A percentile compares a stretch with the other conserved stretches of the same genome.
Evolutionary conservation across 92 coral and sea anemone species (phyloP).

Genomic region (Micromussa lordhowensis): DNA sequence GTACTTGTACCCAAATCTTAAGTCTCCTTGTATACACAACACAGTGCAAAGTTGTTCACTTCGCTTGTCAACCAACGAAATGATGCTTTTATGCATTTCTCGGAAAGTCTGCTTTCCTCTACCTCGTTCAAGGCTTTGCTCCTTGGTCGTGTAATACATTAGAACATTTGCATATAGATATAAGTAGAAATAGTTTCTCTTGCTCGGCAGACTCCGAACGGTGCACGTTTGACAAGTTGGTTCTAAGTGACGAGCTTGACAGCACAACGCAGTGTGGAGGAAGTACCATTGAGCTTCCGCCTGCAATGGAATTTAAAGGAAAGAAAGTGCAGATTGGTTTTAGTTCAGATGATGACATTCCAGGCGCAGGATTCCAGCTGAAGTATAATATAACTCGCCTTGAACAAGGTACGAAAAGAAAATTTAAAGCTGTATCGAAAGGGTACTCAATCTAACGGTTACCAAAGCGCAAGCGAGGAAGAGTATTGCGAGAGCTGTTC

Average conservation of each 20-base stretch:
- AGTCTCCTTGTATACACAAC: too few relatives aligned
- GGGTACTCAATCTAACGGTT: not conserved
- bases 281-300: constrained; percentile 54
- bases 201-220: constrained; percentile 28
- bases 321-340: constrained; percentile 60
- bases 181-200: not conserved
- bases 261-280: constrained; percentile 70
- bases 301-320: constrained; percentile 57
- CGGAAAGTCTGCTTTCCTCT: not conserved
- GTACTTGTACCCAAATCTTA: too few relatives aligned
- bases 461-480: too few relatives aligned
- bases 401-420: constrained; percentile 49
- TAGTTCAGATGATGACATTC: constrained; percentile 45
- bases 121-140: too few relatives aligned
- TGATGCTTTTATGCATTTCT: too few relatives aligned
- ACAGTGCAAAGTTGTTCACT: too few relatives aligned
- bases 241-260: constrained; percentile 66
- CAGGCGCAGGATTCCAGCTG: constrained; percentile 69
- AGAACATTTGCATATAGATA: not conserved
- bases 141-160: too few relatives aligned
- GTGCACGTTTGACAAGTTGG: constrained; percentile 69
- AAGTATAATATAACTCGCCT: constrained; percentile 76
- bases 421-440: not conserved
- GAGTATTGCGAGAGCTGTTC: too few relatives aligned
- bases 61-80: not conserved